Conservation (phyloP, 2,113 vertebrate species). For the Nyctibius bracteatus region DNA sequence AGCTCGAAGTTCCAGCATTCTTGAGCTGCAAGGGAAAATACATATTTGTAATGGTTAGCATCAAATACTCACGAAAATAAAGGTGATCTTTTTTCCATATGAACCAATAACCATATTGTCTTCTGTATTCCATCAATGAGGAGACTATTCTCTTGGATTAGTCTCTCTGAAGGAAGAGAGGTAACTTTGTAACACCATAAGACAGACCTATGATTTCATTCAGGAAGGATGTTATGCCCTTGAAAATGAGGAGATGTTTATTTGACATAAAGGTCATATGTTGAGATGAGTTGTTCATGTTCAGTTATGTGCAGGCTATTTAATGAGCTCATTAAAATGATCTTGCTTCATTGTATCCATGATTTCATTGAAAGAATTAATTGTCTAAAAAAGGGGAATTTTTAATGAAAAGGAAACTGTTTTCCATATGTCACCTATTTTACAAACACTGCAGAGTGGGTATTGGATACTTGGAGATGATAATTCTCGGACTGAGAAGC, state of each 20-base stretch:
- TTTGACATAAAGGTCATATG: background rate
- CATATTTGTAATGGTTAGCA: background rate
- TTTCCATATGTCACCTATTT: background rate
- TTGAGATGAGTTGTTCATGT: background rate
- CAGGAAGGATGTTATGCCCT: background rate
- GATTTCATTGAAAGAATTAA: conserved; percentile 24
- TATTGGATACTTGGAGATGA: background rate
- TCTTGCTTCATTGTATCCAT: conserved; percentile 13
- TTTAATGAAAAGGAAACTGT: background rate
- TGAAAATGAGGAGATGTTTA: background rate
- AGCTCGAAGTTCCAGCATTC: background rate
- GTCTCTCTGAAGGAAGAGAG: background rate
- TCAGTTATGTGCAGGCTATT: background rate
- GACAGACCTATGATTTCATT: background rate
- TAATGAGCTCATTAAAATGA: conserved; percentile 26
- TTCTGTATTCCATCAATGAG: background rate
- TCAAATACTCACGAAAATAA: background rate
- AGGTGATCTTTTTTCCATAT: background rate
- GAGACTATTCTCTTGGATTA: background rate
- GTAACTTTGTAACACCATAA: background rate
- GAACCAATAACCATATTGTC: background rate
- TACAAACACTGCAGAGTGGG: background rate
- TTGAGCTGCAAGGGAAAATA: background rate
- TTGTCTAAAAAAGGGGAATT: background rate
- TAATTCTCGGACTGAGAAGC: background rate